phyloP scores from a whole-genome alignment of 2,113 vertebrate genomes.

The Macroglossus sobrinus region DNA sequence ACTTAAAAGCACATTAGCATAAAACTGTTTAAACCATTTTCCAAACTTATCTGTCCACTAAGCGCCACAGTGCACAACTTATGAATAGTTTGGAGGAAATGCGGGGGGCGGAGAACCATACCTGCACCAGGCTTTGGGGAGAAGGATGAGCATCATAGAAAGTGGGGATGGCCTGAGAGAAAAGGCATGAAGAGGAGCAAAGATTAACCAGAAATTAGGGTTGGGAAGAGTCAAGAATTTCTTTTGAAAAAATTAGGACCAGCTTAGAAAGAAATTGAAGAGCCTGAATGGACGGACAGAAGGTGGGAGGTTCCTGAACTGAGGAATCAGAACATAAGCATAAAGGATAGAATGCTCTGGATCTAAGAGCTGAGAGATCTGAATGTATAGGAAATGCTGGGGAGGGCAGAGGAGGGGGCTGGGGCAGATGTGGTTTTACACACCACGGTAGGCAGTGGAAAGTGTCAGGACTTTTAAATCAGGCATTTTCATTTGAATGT shows the following conservation, averaged over 20 bases:
- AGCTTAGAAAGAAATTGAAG: neutral
- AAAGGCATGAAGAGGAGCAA: neutral
- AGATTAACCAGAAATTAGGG: neutral
- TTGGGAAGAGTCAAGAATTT: neutral
- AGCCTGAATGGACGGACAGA: neutral
- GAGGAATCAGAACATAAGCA: neutral
- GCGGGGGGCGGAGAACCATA: neutral
- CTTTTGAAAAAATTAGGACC: neutral
- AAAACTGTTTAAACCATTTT: neutral
- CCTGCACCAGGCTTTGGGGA: neutral
- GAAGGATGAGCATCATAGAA: neutral
- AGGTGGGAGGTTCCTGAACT: neutral
- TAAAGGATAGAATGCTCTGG: neutral
- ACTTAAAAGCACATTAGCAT: neutral
- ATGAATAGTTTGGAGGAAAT: neutral
- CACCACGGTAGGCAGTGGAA: rapidly evolving
- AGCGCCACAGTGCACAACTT: neutral
- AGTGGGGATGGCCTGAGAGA: neutral
- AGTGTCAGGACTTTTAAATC: neutral
- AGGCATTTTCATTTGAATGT: neutral
- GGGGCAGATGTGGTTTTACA: neutral
- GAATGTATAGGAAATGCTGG: rapidly evolving
- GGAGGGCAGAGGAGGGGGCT: rapidly evolving
- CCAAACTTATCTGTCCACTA: neutral
- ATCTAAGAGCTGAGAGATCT: neutral